Evolutionary conservation across 2,888 invertebrate species (phyloP).

Genomic region (Cactoblastis cactorum): DNA sequence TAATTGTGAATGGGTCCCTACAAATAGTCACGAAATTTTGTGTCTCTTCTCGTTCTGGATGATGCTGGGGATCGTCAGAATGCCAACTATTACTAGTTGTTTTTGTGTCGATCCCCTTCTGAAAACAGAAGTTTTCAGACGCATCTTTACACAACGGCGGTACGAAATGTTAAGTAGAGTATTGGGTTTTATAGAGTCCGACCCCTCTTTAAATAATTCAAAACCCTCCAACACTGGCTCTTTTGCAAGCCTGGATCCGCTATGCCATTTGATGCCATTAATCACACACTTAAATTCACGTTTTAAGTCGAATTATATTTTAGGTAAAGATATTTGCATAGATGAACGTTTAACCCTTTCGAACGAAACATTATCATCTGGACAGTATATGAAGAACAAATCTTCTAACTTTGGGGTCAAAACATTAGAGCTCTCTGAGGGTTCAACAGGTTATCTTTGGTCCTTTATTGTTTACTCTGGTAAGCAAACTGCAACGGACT

Average conservation of each 20-base stretch:
- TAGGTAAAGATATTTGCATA: constrained; percentile 15
- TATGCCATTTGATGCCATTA: constrained; percentile 4
- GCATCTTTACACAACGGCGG: neutral
- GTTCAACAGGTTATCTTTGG: constrained; percentile 15
- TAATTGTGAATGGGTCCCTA: constrained; percentile 1
- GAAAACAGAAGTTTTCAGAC: constrained; percentile 7
- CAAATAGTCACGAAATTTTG: neutral
- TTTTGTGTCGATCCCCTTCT: constrained; percentile 24
- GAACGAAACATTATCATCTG: neutral
- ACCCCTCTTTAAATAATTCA: neutral
- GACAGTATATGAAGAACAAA: constrained; percentile 16
- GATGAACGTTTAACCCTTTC: constrained; percentile 14
- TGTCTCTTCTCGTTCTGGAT: neutral
- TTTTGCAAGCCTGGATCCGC: constrained; percentile 2
- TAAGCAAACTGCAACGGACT: neutral
- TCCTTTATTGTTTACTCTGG: neutral
- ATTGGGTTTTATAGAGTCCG: constrained; percentile 20
- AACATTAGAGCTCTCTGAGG: constrained; percentile 17
- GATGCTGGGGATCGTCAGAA: constrained; percentile 16
- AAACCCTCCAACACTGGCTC: constrained; percentile 9
- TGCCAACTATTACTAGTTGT: constrained; percentile 20
- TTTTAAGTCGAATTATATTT: neutral
- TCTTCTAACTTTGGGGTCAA: constrained; percentile 20
- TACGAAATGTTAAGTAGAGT: constrained; percentile 11
- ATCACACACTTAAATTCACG: neutral